These are phyloP conservation scores for Drosophila kambysellisi DNA, from an alignment of 2,888 invertebrate species.

Conservation along the genomic window DNA sequence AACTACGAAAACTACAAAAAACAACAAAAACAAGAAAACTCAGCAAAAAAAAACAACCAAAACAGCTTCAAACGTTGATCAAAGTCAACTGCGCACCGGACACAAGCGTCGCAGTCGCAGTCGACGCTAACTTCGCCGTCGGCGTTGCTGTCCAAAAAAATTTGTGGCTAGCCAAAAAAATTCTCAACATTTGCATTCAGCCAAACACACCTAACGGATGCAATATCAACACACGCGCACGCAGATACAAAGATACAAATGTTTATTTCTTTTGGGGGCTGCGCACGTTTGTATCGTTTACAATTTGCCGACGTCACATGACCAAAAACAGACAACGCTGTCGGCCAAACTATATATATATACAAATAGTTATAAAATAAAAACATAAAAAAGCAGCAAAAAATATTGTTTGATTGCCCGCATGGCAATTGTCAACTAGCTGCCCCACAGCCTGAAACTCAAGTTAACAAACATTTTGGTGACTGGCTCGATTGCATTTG, in stretches of 20 bases:
- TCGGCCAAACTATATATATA: slow-evolving; percentile 25
- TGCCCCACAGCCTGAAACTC: slow-evolving; percentile 17
- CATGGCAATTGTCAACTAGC: slow-evolving; percentile 64
- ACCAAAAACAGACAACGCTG: slow-evolving; percentile 64
- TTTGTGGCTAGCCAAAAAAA: slow-evolving; percentile 44
- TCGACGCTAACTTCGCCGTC: slow-evolving; percentile 16
- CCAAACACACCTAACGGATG: slow-evolving; percentile 76
- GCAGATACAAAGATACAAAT: slow-evolving; percentile 61
- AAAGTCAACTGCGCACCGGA: slow-evolving; percentile 78
- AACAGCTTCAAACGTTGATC: slow-evolving; percentile 53
- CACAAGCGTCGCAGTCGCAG: slow-evolving; percentile 57
- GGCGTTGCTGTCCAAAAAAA: slow-evolving; percentile 29
- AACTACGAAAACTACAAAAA: slow-evolving; percentile 27
- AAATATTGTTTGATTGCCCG: slow-evolving; percentile 67
- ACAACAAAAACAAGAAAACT: slow-evolving; percentile 2
- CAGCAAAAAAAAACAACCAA: neutral
- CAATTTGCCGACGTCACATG: slow-evolving; percentile 66
- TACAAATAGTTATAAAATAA: slow-evolving; percentile 37
- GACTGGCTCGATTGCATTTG: slow-evolving; percentile 61
- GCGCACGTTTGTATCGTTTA: slow-evolving; percentile 66
- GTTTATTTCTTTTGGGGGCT: slow-evolving; percentile 47
- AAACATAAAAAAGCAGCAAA: slow-evolving; percentile 8
- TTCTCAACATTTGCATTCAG: slow-evolving; percentile 74
- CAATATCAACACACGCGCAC: slow-evolving; percentile 51
- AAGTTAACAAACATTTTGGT: slow-evolving; percentile 10